Base-by-base conservation (phyloP, 2,113 vertebrate species). In the Anolis carolinensis region DNA sequence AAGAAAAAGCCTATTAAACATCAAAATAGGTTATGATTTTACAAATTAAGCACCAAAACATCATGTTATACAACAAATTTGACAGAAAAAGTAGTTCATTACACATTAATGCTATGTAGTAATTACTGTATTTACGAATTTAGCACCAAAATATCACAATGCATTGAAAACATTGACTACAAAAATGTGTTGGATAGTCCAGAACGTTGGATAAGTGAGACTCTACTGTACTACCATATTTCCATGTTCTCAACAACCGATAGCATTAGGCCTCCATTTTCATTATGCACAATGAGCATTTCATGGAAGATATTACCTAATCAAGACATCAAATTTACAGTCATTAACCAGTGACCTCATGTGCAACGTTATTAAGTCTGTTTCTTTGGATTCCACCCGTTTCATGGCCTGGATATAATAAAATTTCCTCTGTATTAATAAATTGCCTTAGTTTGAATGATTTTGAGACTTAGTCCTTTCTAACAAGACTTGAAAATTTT, bases 401-500 rank as follows among this genome's bases (percentile, higher is more conserved):
- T 83, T 89, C 85, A 90, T 74, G 74, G 75, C 91, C 80, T 87
- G 16, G 79, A 81, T 87, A 59, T 34, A 27, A 73, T 90, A 84
- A 2, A 73, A 81, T 39, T 77, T 70, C 1, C 1, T 68, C 85
- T 79, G 72, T 30, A 74, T 89, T 75, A 81, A 86, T 81, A 81
- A 67, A 80, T 84, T 34, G 84, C 59, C 8, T 75, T 72, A 80
- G 44, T 20, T 88, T 84, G 70, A 67, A 39, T 68, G 55, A 55
- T 76, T 84, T 81, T 67, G 82, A 32, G 44, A 84, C 44, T 32
- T 32, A 34, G 34, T 20, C 59, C 32, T 59, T 55, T 73, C 44
- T 68, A 11, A 75, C 23, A n/a, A 27, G 39, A 83, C 23, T 65
- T 72, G 77, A 27, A 34, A 74, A 50, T 44, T 27, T 36, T 81